Conservation (phyloP, 2,888 invertebrate genomes). For the Tuberolachnus salignus region DNA sequence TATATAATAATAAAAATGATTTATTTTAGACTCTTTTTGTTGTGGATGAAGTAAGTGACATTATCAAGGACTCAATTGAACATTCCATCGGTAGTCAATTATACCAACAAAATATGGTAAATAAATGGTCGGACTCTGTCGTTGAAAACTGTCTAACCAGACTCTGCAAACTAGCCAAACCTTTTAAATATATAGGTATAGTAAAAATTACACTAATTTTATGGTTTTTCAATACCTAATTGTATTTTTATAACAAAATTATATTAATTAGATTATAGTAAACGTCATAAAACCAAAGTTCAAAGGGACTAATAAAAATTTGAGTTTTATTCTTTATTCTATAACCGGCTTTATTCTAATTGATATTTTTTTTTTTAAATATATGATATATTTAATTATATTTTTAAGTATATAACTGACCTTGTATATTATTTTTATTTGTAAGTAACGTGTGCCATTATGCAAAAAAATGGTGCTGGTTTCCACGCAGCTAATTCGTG, state of each 20-base stretch:
- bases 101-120: constrained; percentile 96
- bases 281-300: no score
- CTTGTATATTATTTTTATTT: constrained; percentile 60
- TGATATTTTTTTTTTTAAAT: neutral
- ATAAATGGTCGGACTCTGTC: constrained; percentile 96
- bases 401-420: neutral
- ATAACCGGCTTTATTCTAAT: constrained; percentile 24
- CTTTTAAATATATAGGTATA: constrained; percentile 96
- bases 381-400: no score
- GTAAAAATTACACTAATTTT: neutral
- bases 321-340: neutral
- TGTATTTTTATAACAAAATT: no score
- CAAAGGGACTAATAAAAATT: no score
- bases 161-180: constrained; percentile 93
- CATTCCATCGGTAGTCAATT: constrained; percentile 94
- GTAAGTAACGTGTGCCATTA: constrained; percentile 96
- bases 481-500: constrained; percentile 98
- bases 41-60: constrained; percentile 96
- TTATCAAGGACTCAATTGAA: constrained; percentile 97
- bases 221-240: no score
- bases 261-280: no score
- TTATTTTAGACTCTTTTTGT: constrained; percentile 85
- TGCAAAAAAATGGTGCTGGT: constrained; percentile 99
- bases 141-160: constrained; percentile 94
- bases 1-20: neutral